Evolutionary conservation across 2,797 vertebrate genomes (phyloP).

Genomic region (Borostomias antarcticus): DNA sequence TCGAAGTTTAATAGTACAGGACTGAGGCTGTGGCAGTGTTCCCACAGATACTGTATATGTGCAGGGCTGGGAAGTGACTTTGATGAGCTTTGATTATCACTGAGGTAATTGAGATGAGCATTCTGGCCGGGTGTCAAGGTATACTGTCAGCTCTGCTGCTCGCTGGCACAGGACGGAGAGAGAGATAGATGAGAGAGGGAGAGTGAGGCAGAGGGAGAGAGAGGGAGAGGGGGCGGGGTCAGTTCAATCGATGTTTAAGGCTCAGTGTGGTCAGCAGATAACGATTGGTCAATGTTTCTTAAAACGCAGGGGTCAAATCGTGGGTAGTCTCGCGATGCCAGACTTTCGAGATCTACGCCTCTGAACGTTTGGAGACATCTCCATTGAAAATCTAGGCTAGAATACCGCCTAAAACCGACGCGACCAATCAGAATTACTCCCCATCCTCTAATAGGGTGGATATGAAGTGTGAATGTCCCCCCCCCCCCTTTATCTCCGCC

Average conservation of each 20-base stretch:
- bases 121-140: conserved; percentile 16
- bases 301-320: conserved; percentile 12
- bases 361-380: too few relatives aligned
- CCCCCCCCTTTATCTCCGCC: too few relatives aligned
- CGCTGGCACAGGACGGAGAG: background rate
- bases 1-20: background rate
- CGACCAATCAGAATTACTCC: too few relatives aligned
- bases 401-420: too few relatives aligned
- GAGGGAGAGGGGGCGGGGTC: background rate
- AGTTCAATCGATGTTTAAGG: too few relatives aligned
- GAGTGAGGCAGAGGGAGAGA: conserved; percentile 6
- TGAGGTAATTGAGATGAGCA: conserved; percentile 40
- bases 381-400: too few relatives aligned
- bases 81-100: conserved; percentile 21
- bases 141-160: background rate
- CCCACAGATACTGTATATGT: background rate
- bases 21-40: background rate
- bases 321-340: too few relatives aligned
- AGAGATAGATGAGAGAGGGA: too few relatives aligned
- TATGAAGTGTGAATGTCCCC: too few relatives aligned
- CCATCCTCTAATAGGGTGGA: too few relatives aligned
- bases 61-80: conserved; percentile 13
- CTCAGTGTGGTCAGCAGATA: background rate
- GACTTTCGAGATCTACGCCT: too few relatives aligned
- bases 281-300: conserved; percentile 9